These are phyloP conservation scores for Magallana nippona DNA, from an alignment of 2,888 invertebrate genomes.

Conservation along the genomic window DNA sequence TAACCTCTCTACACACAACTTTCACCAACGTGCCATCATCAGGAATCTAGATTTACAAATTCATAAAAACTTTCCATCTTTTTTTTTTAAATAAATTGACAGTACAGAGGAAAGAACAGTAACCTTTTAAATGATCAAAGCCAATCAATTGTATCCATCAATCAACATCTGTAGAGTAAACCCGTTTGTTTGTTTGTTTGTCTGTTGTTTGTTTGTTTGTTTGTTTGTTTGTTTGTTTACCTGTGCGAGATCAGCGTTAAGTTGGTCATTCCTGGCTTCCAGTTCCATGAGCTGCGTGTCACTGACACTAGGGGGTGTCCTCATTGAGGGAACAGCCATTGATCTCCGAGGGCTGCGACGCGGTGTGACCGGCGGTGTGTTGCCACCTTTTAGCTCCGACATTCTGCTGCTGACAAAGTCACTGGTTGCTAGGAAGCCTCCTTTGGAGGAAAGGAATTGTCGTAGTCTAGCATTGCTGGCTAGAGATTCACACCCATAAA, in stretches of 20 bases:
- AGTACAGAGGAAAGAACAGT: no score
- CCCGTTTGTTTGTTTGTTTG: conserved; percentile 42
- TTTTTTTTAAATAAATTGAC: no score
- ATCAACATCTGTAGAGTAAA: neutral
- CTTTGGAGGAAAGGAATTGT: conserved; percentile 70
- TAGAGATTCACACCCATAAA: conserved; percentile 69
- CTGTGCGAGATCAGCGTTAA: conserved; percentile 70
- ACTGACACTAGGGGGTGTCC: conserved; percentile 64
- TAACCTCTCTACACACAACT: no score
- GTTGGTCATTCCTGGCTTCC: conserved; percentile 65
- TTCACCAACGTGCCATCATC: no score
- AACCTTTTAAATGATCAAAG: no score
- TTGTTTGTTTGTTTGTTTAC: conserved; percentile 50
- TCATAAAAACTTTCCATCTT: no score
- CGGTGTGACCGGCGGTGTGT: conserved; percentile 51
- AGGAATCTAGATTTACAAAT: no score
- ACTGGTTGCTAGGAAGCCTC: conserved; percentile 70
- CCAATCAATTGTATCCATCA: no score
- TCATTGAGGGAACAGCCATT: conserved; percentile 55
- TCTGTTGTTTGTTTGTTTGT: conserved; percentile 53
- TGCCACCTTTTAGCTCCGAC: conserved; percentile 73
- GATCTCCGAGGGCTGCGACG: conserved; percentile 59
- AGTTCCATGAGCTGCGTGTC: conserved; percentile 70
- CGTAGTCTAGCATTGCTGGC: conserved; percentile 72
- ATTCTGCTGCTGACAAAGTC: conserved; percentile 72